Percentiles rank a stretch among this genome's conserved stretches.
phyloP scores from a whole-genome alignment of 2,113 vertebrate genomes.

The Solea solea region DNA sequence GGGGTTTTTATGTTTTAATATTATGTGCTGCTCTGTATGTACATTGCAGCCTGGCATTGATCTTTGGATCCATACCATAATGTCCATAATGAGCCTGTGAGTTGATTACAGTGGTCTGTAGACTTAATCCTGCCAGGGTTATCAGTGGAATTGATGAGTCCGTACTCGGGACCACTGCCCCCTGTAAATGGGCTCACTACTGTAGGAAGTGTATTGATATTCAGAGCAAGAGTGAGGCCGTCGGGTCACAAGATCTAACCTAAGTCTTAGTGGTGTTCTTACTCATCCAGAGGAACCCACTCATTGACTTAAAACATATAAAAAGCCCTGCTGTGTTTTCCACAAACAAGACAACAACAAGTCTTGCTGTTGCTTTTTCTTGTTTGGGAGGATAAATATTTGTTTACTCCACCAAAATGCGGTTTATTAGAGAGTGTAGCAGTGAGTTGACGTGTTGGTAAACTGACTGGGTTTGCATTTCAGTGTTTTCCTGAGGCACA shows the following conservation, averaged over 20 bases:
- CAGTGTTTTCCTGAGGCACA: constrained; percentile 50
- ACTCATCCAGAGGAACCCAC: not conserved
- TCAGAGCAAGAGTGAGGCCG: constrained; percentile 39
- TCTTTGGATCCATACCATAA: constrained; percentile 78
- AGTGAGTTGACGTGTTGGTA: constrained; percentile 38
- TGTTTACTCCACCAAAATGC: constrained; percentile 16
- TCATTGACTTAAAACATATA: constrained; percentile 4
- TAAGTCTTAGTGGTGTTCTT: constrained; percentile 14
- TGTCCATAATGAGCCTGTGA: constrained; percentile 79
- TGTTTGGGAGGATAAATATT: not conserved
- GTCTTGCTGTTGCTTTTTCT: not conserved
- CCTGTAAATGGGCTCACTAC: constrained; percentile 42
- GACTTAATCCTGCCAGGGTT: constrained; percentile 72
- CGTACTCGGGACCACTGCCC: constrained; percentile 42
- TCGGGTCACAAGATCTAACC: constrained; percentile 36
- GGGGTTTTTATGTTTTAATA: constrained; percentile 61
- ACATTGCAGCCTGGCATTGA: constrained; percentile 73
- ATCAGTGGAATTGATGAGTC: constrained; percentile 77
- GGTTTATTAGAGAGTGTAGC: constrained; percentile 4
- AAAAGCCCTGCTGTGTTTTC: not conserved
- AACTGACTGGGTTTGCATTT: constrained; percentile 42
- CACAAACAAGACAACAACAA: not conserved
- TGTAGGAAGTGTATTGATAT: constrained; percentile 57
- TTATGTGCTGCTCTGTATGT: constrained; percentile 65
- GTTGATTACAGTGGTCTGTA: constrained; percentile 78